A percentile compares a stretch with the other conserved stretches of the same genome.
These are phyloP conservation scores for Eupleurogrammus muticus DNA, from an alignment of 2,797 vertebrate species.

Conservation along the genomic window DNA sequence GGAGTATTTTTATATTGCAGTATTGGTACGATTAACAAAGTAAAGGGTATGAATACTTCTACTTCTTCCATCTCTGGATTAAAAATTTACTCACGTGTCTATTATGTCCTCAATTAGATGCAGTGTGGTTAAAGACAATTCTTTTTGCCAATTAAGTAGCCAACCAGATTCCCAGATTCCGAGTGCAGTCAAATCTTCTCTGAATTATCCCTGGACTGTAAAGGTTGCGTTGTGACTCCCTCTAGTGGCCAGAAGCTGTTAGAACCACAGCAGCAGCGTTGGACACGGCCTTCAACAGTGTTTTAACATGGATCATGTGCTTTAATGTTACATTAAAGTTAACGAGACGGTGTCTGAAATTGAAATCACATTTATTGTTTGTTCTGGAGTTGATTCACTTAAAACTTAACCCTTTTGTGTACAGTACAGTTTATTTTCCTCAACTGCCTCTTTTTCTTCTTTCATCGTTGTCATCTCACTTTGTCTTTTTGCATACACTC, in stretches of 20 bases:
- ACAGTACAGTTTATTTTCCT: conserved; percentile 75
- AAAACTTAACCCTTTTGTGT: conserved; percentile 76
- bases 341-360: conserved; percentile 54
- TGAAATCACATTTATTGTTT: conserved; percentile 89
- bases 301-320: too few species aligned
- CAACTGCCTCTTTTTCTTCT: conserved; percentile 62
- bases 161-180: not conserved
- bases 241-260: conserved; percentile 44
- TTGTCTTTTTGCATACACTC: conserved; percentile 33
- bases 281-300: not conserved
- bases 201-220: not conserved
- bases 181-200: not conserved
- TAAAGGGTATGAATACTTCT: too few species aligned
- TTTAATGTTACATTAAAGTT: conserved; percentile 1
- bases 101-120: not conserved
- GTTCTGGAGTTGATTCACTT: conserved; percentile 82
- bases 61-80: too few species aligned
- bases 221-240: conserved; percentile 39
- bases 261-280: not conserved
- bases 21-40: too few species aligned
- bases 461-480: conserved; percentile 35
- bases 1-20: too few species aligned
- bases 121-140: not conserved
- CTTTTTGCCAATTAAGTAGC: not conserved
- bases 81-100: not conserved